Evolutionary conservation across 2,888 invertebrate species (phyloP).

Genomic region (Xiphydria camelus): DNA sequence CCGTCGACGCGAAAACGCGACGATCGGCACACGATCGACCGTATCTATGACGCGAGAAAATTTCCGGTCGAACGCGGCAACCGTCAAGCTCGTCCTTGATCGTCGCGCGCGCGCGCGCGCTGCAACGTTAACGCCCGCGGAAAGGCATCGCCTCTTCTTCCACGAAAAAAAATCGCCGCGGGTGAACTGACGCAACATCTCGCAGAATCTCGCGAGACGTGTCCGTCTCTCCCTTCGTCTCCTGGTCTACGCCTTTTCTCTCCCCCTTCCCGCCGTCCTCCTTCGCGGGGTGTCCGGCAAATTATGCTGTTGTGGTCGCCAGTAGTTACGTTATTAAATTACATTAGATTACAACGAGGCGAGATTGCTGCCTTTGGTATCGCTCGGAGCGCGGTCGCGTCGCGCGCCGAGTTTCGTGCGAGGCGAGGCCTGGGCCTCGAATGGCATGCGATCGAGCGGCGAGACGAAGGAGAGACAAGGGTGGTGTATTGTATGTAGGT

Average conservation of each 20-base stretch:
- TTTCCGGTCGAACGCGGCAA: too few relatives aligned
- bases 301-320: slow-evolving; percentile 35
- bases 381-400: slow-evolving; percentile 4
- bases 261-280: background rate
- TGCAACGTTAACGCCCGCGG: background rate
- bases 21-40: too few relatives aligned
- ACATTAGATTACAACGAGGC: slow-evolving; percentile 40
- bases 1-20: too few relatives aligned
- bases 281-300: slow-evolving; percentile 21
- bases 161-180: background rate
- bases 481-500: too few relatives aligned
- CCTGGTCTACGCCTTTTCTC: background rate
- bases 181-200: slow-evolving; percentile 14
- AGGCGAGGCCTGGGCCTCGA: too few relatives aligned
- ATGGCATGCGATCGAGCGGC: too few relatives aligned
- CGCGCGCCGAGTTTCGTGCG: too few relatives aligned
- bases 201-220: slow-evolving; percentile 12
- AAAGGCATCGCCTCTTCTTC: background rate
- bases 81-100: slow-evolving; percentile 11
- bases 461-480: too few relatives aligned
- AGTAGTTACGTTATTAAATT: slow-evolving; percentile 44
- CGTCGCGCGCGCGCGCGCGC: slow-evolving; percentile 1
- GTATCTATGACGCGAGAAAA: background rate
- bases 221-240: slow-evolving; percentile 4
- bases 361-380: slow-evolving; percentile 30